These are phyloP conservation scores for Zingel zingel DNA, from an alignment of 2,113 vertebrate species.

Conservation along the genomic window DNA sequence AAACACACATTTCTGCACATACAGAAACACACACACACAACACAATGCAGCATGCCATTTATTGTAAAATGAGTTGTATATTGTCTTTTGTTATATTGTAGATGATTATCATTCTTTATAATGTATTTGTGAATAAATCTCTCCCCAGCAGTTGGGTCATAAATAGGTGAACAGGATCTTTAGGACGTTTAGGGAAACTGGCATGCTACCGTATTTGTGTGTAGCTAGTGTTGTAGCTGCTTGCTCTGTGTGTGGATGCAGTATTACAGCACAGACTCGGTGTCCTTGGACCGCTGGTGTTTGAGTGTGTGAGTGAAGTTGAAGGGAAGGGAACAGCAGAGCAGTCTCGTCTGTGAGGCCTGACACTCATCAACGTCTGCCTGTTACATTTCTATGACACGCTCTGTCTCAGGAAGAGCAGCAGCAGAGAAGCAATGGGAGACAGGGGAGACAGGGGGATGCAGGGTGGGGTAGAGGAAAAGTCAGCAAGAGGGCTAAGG, in stretches of 20 bases:
- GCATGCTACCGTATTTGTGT: not conserved
- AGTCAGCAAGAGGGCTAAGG: slow-evolving; percentile 48
- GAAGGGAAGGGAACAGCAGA: slow-evolving; percentile 57
- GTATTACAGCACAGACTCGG: slow-evolving; percentile 11
- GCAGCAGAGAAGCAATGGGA: slow-evolving; percentile 36
- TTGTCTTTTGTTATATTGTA: not conserved
- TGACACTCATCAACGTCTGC: slow-evolving; percentile 75
- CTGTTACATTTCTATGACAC: slow-evolving; percentile 81
- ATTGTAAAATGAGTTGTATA: not conserved
- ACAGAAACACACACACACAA: not conserved
- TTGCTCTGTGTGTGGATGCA: slow-evolving; percentile 19
- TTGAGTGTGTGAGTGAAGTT: slow-evolving; percentile 52
- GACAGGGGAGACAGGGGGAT: slow-evolving; percentile 22
- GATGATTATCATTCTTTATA: not conserved
- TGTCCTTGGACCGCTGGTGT: slow-evolving; percentile 37
- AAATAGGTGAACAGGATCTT: not conserved
- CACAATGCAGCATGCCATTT: not conserved
- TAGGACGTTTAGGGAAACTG: not conserved
- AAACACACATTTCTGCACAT: slow-evolving; percentile 7
- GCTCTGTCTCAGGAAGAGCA: slow-evolving; percentile 63
- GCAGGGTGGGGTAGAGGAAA: slow-evolving; percentile 42
- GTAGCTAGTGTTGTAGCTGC: slow-evolving; percentile 8
- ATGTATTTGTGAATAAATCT: not conserved
- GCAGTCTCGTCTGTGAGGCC: slow-evolving; percentile 62
- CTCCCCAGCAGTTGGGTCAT: not conserved